Evolutionary conservation across 2,888 invertebrate genomes (phyloP), one percentile per base, ranked within the genome.

Genomic region (Hemaris fuciformis): DNA sequence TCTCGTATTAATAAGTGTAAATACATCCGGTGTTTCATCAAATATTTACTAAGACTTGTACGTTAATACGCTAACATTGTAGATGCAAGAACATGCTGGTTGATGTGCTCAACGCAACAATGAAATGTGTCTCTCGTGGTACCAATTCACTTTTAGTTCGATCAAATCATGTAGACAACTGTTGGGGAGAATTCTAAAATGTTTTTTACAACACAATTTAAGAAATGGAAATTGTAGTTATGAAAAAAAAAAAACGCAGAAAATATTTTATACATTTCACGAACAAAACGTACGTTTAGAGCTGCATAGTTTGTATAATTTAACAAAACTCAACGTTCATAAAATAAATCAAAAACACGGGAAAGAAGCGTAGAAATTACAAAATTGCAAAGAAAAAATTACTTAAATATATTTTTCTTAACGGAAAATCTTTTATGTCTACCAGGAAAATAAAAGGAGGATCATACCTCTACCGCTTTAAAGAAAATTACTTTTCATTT

Each of bases 1-100:
- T 57, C 57, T 45, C 60, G 34, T 57, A 63, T 57, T 60, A 63
- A 60, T 63, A 63, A 56, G 60, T 60, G 60, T 45, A 61, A 57
- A 61, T 46, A 57, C 25, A 46, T 38, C 31, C 46, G 41, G 41
- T 10, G 38, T 57, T 57, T 38, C 43, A 45, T 57, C 61, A 57
- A 46, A 46, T 46, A 61, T 61, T 61, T 61, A 41, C 38, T 18
- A 2, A 23, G 46, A 34, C 38, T 38, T 38, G 23, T 48, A 48
- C 25, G 15, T 48, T n/a, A n/a, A n/a, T n/a, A n/a, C n/a, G n/a
- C n/a, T n/a, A 18, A 38, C 31, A 7, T 57, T 38, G 34, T 46
- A 34, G 38, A 31, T 56, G 43, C 10, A 34, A 38, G 34, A 27
- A 43, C 18, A 22, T n/a, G 34, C 22, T 8, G 45, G 20, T 31